Conservation (phyloP, 2,113 vertebrate genomes). For the Ursus arctos region DNA sequence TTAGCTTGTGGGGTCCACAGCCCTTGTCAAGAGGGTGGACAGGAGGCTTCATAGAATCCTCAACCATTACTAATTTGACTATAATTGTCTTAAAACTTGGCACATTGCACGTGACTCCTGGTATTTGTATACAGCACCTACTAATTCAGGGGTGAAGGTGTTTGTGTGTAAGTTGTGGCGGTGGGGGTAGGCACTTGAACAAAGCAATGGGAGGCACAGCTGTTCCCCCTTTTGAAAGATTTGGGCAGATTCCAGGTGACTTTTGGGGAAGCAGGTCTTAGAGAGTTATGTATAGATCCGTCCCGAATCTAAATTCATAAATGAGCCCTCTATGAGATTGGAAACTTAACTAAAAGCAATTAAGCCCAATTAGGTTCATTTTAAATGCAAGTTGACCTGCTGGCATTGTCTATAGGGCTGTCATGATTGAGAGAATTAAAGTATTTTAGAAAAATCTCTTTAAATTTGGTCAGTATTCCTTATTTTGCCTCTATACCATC, state of each 20-base stretch:
- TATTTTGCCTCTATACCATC: not conserved
- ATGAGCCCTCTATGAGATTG: not conserved
- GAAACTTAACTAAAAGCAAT: slow-evolving; percentile 34
- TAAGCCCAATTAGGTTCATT: not conserved
- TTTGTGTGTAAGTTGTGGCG: not conserved
- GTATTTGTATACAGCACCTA: not conserved
- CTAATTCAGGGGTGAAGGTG: not conserved
- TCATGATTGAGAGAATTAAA: not conserved
- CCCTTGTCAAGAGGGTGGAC: not conserved
- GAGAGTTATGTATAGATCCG: not conserved
- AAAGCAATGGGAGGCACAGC: not conserved
- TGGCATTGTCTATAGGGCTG: not conserved
- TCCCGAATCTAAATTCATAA: not conserved
- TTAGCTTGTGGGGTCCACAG: not conserved
- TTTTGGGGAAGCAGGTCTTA: slow-evolving; percentile 3
- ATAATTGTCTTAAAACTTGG: not conserved
- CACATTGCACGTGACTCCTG: not conserved
- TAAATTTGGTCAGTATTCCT: not conserved
- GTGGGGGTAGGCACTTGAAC: not conserved
- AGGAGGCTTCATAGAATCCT: not conserved
- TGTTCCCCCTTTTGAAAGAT: not conserved
- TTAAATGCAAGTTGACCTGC: slow-evolving; percentile 29
- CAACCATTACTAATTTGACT: not conserved
- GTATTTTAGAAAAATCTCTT: slow-evolving; percentile 26
- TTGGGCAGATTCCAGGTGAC: slow-evolving; percentile 13